Evolutionary conservation across 1,140 invertebrate species (phyloP).

Genomic region (Uloborus diversus): DNA sequence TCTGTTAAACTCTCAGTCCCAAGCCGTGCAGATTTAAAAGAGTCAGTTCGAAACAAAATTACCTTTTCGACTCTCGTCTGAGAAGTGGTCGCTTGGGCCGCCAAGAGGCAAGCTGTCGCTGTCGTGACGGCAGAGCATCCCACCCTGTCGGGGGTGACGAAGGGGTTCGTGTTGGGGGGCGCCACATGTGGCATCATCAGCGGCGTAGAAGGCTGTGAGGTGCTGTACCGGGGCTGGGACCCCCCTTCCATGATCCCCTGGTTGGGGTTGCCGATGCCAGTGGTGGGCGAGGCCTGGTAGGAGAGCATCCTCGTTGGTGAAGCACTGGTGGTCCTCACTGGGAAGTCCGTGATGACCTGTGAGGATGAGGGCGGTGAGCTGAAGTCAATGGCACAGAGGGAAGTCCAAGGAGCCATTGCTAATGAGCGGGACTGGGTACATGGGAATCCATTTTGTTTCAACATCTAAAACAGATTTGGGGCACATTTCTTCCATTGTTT

Average conservation of each 20-base stretch:
- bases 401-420: conserved; percentile 47
- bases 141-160: conserved; percentile 33
- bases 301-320: conserved; percentile 54
- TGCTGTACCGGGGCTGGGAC: conserved; percentile 25
- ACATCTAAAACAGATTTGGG: too few relatives aligned
- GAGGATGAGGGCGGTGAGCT: conserved; percentile 20
- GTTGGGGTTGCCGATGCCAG: conserved; percentile 2
- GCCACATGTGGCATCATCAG: conserved; percentile 48
- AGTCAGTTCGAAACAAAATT: too few relatives aligned
- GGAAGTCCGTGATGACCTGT: conserved; percentile 40
- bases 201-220: conserved; percentile 46
- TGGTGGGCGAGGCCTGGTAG: conserved; percentile 37
- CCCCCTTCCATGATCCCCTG: not conserved
- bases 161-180: conserved; percentile 49
- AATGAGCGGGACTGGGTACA: conserved; percentile 35
- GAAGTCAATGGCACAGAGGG: conserved; percentile 48
- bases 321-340: conserved; percentile 38
- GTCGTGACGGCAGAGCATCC: conserved; percentile 23
- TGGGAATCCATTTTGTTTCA: conserved; percentile 44
- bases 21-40: too few relatives aligned
- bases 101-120: not conserved
- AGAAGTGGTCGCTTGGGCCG: not conserved
- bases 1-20: too few relatives aligned
- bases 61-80: conserved; percentile 46
- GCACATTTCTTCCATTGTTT: too few relatives aligned